phyloP scores from a whole-genome alignment of 2,113 vertebrate species.

The Barbus barbus region DNA sequence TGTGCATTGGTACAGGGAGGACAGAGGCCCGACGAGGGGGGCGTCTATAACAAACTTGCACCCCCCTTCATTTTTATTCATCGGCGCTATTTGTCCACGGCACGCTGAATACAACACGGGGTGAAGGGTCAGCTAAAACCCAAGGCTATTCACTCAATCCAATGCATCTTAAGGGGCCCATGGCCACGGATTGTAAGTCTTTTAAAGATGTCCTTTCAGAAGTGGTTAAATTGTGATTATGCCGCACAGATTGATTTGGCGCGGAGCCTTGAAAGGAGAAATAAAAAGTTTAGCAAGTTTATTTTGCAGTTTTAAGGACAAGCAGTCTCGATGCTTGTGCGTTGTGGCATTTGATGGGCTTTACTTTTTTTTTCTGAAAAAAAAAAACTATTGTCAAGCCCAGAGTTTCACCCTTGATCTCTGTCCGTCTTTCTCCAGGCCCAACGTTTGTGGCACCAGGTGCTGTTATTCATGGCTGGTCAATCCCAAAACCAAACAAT shows the following conservation, averaged over 20 bases:
- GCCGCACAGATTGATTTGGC: constrained; percentile 3
- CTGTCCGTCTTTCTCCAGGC: constrained; percentile 46
- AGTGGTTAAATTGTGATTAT: not conserved
- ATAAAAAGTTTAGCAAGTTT: not conserved
- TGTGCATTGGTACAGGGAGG: not conserved
- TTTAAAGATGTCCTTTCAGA: constrained; percentile 23
- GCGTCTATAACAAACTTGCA: constrained; percentile 10
- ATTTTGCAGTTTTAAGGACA: not conserved
- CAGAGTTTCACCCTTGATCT: constrained; percentile 28
- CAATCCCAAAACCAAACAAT: constrained; percentile 61
- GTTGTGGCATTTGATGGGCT: not conserved
- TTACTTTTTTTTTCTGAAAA: not conserved
- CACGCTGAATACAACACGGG: constrained; percentile 25
- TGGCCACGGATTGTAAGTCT: constrained; percentile 24
- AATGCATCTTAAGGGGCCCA: constrained; percentile 9
- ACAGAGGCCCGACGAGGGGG: constrained; percentile 22
- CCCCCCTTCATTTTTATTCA: constrained; percentile 48
- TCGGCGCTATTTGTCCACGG: constrained; percentile 32
- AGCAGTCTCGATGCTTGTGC: not conserved
- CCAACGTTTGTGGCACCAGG: constrained; percentile 55
- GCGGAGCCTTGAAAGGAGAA: not conserved
- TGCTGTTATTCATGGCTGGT: constrained; percentile 64
- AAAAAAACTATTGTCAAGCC: not conserved
- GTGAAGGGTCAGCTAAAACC: constrained; percentile 45
- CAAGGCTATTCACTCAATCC: constrained; percentile 31